phyloP scores from a whole-genome alignment of 2,113 vertebrate genomes.

The Vulpes ferrilata region DNA sequence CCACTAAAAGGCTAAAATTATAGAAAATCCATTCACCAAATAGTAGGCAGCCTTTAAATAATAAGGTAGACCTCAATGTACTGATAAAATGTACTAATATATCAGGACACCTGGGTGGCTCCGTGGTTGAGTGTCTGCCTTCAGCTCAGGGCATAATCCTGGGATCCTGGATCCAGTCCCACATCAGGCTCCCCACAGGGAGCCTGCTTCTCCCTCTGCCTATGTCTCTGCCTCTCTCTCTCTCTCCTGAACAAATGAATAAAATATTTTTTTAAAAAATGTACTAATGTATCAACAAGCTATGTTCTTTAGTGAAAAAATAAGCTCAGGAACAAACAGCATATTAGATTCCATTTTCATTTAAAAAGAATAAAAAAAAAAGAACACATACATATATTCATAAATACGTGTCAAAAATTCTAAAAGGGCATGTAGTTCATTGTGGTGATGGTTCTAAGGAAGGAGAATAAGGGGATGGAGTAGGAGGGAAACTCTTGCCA shows the following conservation, averaged over 20 bases:
- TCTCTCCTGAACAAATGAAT: no score
- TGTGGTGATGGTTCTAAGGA: background rate
- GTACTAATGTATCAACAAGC: background rate
- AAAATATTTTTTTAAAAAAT: no score
- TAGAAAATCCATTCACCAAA: background rate
- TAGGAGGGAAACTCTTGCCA: background rate
- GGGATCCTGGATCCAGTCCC: no score
- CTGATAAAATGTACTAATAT: background rate
- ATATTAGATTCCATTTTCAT: background rate
- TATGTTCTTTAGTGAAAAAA: background rate
- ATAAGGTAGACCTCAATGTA: background rate
- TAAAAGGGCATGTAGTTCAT: background rate
- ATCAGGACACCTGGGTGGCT: no score
- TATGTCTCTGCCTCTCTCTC: no score
- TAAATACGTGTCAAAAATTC: background rate
- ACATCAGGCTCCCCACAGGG: no score
- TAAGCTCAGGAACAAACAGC: background rate
- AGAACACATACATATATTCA: background rate
- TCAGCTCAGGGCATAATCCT: no score
- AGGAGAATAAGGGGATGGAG: background rate
- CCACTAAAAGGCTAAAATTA: slow-evolving; percentile 16
- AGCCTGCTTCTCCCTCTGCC: no score
- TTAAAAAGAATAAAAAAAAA: slow-evolving; percentile 22
- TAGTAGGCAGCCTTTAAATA: slow-evolving; percentile 13
- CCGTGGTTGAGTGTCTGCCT: no score